Conservation (phyloP, 2,797 vertebrate genomes). For the Lacerta agilis region DNA sequence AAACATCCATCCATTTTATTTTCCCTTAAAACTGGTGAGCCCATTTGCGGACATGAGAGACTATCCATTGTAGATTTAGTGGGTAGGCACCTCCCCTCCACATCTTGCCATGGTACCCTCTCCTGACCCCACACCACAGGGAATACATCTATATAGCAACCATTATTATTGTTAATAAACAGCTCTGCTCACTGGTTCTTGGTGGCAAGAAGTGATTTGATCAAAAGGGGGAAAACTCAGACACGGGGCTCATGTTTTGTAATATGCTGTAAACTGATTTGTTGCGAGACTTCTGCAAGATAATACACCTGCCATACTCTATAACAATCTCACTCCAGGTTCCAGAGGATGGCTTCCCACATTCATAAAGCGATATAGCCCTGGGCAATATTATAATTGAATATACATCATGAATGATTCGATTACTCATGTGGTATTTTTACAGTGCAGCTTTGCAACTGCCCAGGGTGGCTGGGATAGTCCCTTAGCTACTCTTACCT, state of each 20-base stretch:
- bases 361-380: constrained; percentile 49
- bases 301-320: neutral
- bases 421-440: constrained; percentile 52
- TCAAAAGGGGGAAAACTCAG: neutral
- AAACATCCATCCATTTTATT: constrained; percentile 9
- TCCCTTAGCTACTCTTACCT: constrained; percentile 41
- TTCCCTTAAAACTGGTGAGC: constrained; percentile 48
- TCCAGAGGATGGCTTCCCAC: constrained; percentile 46
- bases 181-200: constrained; percentile 3
- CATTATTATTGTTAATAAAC: constrained; percentile 23
- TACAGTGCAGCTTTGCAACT: constrained; percentile 5
- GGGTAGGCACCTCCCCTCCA: constrained; percentile 11
- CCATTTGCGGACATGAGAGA: neutral
- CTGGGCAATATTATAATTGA: constrained; percentile 67
- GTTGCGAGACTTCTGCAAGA: constrained; percentile 2
- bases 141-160: accelerated
- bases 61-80: constrained; percentile 19
- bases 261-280: constrained; percentile 16
- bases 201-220: constrained; percentile 17
- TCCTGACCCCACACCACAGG: neutral
- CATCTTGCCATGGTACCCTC: accelerated
- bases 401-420: constrained; percentile 60
- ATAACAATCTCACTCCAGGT: constrained; percentile 49
- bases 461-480: constrained; percentile 32
- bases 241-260: constrained; percentile 16